These are phyloP conservation scores for Calosoma granatense DNA, from an alignment of 1,140 invertebrate species.

Conservation along the genomic window DNA sequence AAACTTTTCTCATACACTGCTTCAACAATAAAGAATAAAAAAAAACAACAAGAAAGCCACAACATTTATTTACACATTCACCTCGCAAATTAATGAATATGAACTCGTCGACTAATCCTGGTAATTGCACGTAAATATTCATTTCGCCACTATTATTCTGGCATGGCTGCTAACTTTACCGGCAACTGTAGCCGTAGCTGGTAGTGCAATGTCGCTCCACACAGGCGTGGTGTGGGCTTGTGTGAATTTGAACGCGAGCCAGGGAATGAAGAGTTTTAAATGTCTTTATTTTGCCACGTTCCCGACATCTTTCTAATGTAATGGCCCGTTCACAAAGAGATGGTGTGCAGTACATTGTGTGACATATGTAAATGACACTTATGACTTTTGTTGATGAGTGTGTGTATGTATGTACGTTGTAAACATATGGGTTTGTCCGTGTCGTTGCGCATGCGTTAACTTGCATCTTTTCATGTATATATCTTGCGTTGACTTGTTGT, in stretches of 20 bases:
- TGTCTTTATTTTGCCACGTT: constrained; percentile 5
- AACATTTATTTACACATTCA: constrained; percentile 1
- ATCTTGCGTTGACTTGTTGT: not conserved
- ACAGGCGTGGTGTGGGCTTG: not conserved
- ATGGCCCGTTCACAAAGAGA: constrained; percentile 4
- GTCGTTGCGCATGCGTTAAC: not conserved
- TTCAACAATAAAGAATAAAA: not conserved
- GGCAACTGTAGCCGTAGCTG: no score
- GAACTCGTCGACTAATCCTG: not conserved
- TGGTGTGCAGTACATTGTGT: constrained; percentile 1
- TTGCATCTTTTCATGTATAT: constrained; percentile 1
- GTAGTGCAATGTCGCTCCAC: no score
- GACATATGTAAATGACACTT: constrained; percentile 8
- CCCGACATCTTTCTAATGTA: not conserved
- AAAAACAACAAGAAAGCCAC: not conserved
- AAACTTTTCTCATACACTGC: not conserved
- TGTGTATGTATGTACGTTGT: not conserved
- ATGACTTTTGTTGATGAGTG: constrained; percentile 8
- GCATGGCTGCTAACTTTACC: no score
- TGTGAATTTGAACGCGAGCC: not conserved
- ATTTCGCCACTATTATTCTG: constrained; percentile 2
- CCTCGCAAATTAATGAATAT: not conserved
- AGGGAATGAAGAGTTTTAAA: not conserved
- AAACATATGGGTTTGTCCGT: constrained; percentile 1
- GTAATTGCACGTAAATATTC: constrained; percentile 1